Base-by-base conservation (phyloP, 2,113 vertebrate genomes). In the Gallinago jamesoni region DNA sequence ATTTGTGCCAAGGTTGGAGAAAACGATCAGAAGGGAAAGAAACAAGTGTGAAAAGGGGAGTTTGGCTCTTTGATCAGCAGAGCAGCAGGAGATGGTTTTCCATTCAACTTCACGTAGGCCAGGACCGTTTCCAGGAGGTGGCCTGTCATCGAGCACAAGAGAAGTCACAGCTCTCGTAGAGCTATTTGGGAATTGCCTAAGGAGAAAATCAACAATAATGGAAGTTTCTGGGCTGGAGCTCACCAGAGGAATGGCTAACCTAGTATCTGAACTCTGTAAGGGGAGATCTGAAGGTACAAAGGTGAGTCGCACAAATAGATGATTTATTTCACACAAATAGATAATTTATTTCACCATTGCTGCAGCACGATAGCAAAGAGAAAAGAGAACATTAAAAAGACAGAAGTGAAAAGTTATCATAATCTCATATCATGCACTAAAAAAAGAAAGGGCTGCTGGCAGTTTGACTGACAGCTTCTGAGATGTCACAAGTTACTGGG, bases 191-290 rank as follows among this genome's bases (percentile, higher is more conserved):
- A 90, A 78, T 25, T 28, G 30, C 17, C 28, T 27, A 55, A 12
- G 62, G 64, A 70, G 69, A 74, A 78, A 74, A 57, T 13, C 23
- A 60, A 41, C 16, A 70, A 25, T 18, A 41, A 84, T 52, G 10
- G 69, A 82, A 68, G 27, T 23, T 78, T 91, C 52, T 82, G 57
- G 69, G 64, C 30, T 19, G 28, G 31, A 56, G 30, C 23, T 87
- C 78, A 27, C 12, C 7, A 1, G 23, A 3, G 37, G 24, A 50
- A 84, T 3, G 18, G 11, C 69, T 33, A 33, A 48, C 0, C 0
- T 14, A 75, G 45, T 2, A 45, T 84, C 41, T 7, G 4, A 87
- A 33, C 17, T 72, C 19, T 18, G 21, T 4, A 62, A 75, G 47
- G n/a, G 33, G 14, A 79, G 52, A 83, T 27, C 18, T 9, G 63